Base-by-base conservation (phyloP, 2,113 vertebrate genomes). In the Montifringilla adamsi region DNA sequence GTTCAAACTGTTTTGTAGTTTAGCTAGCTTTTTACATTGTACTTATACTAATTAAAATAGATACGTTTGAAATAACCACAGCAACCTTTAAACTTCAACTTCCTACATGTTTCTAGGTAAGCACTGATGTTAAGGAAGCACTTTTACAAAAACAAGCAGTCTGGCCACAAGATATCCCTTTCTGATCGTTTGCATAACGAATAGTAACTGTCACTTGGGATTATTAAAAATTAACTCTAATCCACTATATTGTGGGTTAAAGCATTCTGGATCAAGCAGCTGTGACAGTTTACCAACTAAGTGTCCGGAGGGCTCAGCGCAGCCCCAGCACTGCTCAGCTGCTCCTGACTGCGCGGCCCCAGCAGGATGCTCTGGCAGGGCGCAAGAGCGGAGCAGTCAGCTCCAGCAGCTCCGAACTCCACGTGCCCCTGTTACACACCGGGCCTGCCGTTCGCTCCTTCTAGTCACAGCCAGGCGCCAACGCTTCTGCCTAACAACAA, bases 401-500 rank as follows among this genome's bases (percentile, higher is more conserved):
- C 76, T 72, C 62, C 67, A 27, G 41, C 41, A 41, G 39, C 39
- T 13, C 39, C 39, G 39, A 3, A 18, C n/a, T 52, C 13, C 72
- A 7, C 8, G 12, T 7, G 52, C 3, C 56, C n/a, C 49, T 19
- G 44, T 1, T 13, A n/a, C 41, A 43, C 0, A 31, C 18, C 3
- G 3, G 37, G 62, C 72, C 62, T 33, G 5, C 13, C 10, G 2
- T 22, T 27, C 24, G 6, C 55, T 73, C 31, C 0, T 37, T 68
- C 50, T 1, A 13, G 6, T 20, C 87, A 20, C n/a, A 44, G 60
- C 39, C 1, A 43, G 50, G 60, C n/a, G 9, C 8, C 84, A 82
- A 17, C 19, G n/a, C 47, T 70, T 23, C 76, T 31, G 50, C 70
- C 66, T 5, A 16, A 41, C 75, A 41, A 64, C 74, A 86, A 21